These are phyloP conservation scores for Habroteleia sp. DNA, from an alignment of 2,888 invertebrate species.

Conservation along the genomic window DNA sequence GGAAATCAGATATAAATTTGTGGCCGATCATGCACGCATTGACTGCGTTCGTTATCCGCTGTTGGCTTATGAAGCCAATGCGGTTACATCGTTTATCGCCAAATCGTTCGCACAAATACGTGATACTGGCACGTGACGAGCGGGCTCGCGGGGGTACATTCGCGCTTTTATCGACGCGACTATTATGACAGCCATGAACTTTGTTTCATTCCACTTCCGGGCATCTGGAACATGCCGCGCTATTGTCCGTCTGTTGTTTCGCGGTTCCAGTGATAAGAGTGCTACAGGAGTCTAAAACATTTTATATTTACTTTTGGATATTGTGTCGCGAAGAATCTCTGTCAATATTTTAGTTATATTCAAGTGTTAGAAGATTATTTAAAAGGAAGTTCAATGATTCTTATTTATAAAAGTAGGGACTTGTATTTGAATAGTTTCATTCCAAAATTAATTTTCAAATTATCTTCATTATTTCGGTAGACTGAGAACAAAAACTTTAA, in stretches of 20 bases:
- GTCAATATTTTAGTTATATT: too few species aligned
- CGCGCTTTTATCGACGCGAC: constrained; percentile 37
- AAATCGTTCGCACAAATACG: constrained; percentile 47
- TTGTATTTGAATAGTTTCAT: too few species aligned
- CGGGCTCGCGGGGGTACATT: background rate
- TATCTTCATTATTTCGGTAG: too few species aligned
- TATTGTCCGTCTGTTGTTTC: background rate
- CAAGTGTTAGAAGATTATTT: too few species aligned
- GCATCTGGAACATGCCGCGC: constrained; percentile 2
- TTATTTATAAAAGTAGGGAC: too few species aligned
- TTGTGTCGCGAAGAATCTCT: too few species aligned
- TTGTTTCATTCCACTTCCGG: constrained; percentile 12
- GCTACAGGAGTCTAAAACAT: too few species aligned
- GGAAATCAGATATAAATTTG: constrained; percentile 77
- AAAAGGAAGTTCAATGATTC: too few species aligned
- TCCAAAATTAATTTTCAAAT: too few species aligned
- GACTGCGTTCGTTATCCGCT: constrained; percentile 68
- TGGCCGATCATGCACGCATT: constrained; percentile 69
- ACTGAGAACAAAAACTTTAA: too few species aligned
- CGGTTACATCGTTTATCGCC: constrained; percentile 63
- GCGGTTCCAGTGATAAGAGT: too few species aligned
- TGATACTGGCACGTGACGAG: constrained; percentile 42
- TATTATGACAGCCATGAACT: constrained; percentile 32
- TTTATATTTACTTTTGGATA: too few species aligned
- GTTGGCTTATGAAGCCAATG: constrained; percentile 64